Evolutionary conservation across 2,113 vertebrate species (phyloP), one percentile per base, ranked within the genome.

Genomic region (Noturus placidus): DNA sequence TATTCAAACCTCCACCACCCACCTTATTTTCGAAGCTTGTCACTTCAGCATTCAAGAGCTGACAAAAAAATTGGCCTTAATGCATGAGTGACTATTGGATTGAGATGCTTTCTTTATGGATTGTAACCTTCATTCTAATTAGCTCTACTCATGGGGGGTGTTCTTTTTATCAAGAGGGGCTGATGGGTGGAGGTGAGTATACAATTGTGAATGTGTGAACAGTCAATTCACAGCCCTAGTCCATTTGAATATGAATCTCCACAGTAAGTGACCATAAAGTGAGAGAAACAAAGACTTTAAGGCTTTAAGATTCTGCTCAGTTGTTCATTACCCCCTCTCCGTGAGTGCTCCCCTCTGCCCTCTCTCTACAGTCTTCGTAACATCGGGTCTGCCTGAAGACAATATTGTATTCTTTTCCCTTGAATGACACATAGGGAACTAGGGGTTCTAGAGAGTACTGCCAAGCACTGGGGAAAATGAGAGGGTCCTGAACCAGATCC

Each of bases 181-280:
- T 25, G 50, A 59, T 69, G 46, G 74, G 30, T 77, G 85, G 54
- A 38, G 22, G 42, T 83, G 30, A 20, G 86, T 35, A 50, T 83
- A 81, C 27, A 42, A 67, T 81, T 96, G 96, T 96, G 95, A 97
- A 96, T 95, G 96, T 96, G 95, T 92, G 90, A 94, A 94, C 92
- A 89, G 90, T 94, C 93, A 94, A 95, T 97, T 97, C 96, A 97
- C 94, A 94, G 92, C 92, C 94, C 91, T 86, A 90, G 82, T 90
- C 93, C 91, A 97, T 97, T 96, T 97, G 96, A 97, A 97, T 97
- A 95, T 96, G 96, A 97, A 97, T 96, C 95, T 96, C 95, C 94
- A 91, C 94, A 91, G 93, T 87, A 90, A 95, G 94, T 85, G 92
- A 95, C 93, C 92, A 91, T 93, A 93, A 95, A 93, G 57, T 90